phyloP scores from a whole-genome alignment of 2,113 vertebrate genomes.

The Patagioenas fasciata region DNA sequence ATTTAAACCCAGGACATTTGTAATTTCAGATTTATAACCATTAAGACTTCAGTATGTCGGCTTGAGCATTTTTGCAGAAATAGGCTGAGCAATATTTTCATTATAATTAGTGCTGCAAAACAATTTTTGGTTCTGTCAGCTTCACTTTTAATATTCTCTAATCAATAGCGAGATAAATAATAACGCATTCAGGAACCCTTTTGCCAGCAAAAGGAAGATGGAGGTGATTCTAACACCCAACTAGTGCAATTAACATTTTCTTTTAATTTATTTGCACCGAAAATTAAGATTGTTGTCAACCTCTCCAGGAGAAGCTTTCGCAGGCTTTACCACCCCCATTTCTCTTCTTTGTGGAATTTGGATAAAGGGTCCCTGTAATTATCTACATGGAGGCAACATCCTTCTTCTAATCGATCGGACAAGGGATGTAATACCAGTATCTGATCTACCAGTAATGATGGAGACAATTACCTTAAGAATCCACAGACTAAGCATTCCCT shows the following conservation, averaged over 20 bases:
- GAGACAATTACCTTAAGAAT: constrained; percentile 17
- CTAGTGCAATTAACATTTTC: neutral
- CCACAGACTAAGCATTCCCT: neutral
- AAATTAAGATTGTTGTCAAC: neutral
- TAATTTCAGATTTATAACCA: neutral
- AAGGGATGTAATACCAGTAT: neutral
- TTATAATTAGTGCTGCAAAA: constrained; percentile 9
- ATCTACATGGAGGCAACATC: neutral
- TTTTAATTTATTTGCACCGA: neutral
- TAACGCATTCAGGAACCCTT: neutral
- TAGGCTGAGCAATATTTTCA: neutral
- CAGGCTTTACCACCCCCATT: neutral
- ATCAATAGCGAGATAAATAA: neutral
- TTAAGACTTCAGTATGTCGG: neutral
- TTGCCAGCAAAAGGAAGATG: neutral
- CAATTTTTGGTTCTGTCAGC: neutral
- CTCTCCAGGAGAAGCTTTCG: neutral
- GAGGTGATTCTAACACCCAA: neutral
- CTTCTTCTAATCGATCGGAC: neutral
- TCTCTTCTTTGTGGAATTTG: neutral
- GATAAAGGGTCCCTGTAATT: neutral
- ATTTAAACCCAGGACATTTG: neutral
- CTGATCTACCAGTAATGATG: constrained; percentile 18
- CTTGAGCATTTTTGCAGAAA: neutral
- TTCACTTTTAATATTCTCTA: constrained; percentile 35